Base-by-base conservation (phyloP, 2,797 vertebrate genomes). In the Apogon talboti region DNA sequence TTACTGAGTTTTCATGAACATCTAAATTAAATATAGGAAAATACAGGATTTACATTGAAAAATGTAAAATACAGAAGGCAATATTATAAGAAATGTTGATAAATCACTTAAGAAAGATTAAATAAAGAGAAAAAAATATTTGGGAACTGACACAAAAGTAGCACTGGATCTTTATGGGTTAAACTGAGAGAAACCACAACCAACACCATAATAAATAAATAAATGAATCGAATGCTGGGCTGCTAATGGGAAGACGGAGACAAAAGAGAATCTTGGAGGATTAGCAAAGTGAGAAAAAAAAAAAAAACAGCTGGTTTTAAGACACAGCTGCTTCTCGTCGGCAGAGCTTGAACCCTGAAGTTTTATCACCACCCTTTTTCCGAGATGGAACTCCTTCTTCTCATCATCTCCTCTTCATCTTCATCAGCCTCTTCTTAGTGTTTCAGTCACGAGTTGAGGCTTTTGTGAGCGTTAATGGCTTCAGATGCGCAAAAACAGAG, bases 401-500 rank as follows among this genome's bases (percentile, higher is more conserved):
- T 15, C 53, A 44, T 48, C 50, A 28, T 60, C 44, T 62, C 50
- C 60, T 33, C 61, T 45, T 55, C 57, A 43, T 71, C 64, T 15
- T 75, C 81, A 60, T 59, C 46, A 18, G 14, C 16, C 53, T 41
- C 24, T 9, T 50, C 56, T 38, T 3, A 28, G 54, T 41, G 62
- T 46, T 68, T 64, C 66, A 63, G 24, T 74, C 70, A 62, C 35
- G 44, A 72, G 44, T 45, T 2, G 0, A 46, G 4, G 46, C 44
- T 28, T 51, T 49, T 53, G 52, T 71, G 62, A 60, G 48, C 7
- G 16, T 24, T 66, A 79, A 79, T 78, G 70, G 71, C 50, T 49
- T 83, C 73, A 70, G 72, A 84, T 49, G 72, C 60, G 74, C 46
- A 80, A 80, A 74, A 73, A 68, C 69, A 76, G 67, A 43, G 44